Evolutionary conservation across 2,888 invertebrate species (phyloP), one percentile per base, ranked within the genome.

Genomic region (Hanleya hanleyi): DNA sequence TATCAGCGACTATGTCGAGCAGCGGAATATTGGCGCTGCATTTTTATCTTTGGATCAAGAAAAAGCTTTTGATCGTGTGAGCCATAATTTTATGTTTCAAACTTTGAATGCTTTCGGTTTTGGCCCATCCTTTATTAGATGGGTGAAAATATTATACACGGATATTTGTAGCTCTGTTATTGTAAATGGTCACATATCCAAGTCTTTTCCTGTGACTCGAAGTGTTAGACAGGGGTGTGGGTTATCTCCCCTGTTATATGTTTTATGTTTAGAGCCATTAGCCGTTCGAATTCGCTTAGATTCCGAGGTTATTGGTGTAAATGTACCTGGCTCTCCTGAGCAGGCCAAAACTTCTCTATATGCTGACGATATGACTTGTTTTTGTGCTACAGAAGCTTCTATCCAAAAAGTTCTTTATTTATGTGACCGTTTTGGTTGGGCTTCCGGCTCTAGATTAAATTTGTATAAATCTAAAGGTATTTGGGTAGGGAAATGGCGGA

Each of bases 41-140:
- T 41, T 72, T 29, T n/a, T 67, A 15, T 38, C 38, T 26, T 38
- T 68, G 18, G 72, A 72, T 41, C 72, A 72, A 69, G 67, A 62
- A 22, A 72, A 72, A 37, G 72, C 72, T n/a, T 72, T 72, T 61
- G 72, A 72, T 41, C n/a, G 72, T 26, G 72, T 72, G 5, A 69
- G 57, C 32, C 57, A 57, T 69, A 22, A 33, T 9, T 69, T 57
- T 35, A n/a, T 69, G 37, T 69, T 69, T 36, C n/a, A 32, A 15
- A 15, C 32, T 26, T 57, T 61, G 7, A 26, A 57, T 35, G 38
- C 15, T 18, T 69, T 32, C 61, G 57, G 57, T 26, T 69, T 61
- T 69, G 69, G 69, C n/a, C 12, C 35, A 22, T 69, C 69, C 29
- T 69, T 69, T 57, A 57, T 57, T 57, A 51, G 37, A n/a, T 69